A percentile compares a stretch with the other conserved stretches of the same genome.
These are phyloP conservation scores for Ctenoplectra terminalis DNA, from an alignment of 1,140 invertebrate genomes.

Conservation along the genomic window DNA sequence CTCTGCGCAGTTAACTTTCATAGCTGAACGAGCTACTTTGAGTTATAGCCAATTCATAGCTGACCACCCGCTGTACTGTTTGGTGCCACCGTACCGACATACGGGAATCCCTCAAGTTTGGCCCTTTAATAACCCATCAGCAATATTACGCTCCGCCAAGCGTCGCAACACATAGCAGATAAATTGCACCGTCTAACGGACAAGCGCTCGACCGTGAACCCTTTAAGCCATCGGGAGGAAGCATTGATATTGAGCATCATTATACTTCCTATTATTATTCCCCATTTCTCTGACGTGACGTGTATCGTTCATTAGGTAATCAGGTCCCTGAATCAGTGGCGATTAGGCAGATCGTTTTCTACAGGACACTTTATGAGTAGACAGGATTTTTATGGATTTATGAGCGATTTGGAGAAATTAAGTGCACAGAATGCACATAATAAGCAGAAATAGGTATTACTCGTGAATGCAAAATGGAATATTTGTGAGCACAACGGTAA, in stretches of 20 bases:
- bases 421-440: no score
- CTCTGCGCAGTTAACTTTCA: conserved; percentile 42
- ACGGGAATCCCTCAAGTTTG: conserved; percentile 46
- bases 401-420: no score
- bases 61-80: conserved; percentile 34
- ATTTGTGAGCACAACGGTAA: no score
- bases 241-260: conserved; percentile 18
- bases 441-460: no score
- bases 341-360: no score
- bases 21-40: conserved; percentile 45
- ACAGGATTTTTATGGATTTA: no score
- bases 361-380: no score
- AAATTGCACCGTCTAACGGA: conserved; percentile 58
- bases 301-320: no score
- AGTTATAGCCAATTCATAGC: conserved; percentile 47
- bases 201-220: conserved; percentile 51
- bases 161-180: conserved; percentile 59
- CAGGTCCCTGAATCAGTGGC: no score
- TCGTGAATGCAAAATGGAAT: no score
- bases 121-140: conserved; percentile 62
- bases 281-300: no score
- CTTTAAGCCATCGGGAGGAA: conserved; percentile 53
- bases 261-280: no score
- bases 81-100: background rate
- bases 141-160: conserved; percentile 60